These are phyloP conservation scores for Catagonus wagneri DNA, from an alignment of 2,113 vertebrate species.

Conservation along the genomic window DNA sequence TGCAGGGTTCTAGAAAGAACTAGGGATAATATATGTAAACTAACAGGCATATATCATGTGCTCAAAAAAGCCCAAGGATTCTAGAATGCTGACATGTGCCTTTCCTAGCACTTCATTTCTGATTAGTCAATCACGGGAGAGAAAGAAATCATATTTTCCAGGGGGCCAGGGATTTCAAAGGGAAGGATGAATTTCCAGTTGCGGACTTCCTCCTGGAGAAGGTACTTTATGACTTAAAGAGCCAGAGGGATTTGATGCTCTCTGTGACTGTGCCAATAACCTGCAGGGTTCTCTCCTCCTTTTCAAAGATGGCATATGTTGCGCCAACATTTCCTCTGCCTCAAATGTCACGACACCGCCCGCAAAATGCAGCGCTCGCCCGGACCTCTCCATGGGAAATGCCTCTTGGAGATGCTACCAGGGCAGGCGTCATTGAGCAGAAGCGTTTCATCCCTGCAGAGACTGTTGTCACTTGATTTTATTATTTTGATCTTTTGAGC, in stretches of 20 bases:
- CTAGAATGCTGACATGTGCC: neutral
- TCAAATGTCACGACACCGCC: neutral
- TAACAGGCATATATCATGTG: neutral
- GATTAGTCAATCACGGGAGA: neutral
- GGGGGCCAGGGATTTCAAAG: neutral
- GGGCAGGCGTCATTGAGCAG: conserved; percentile 22
- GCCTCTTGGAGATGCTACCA: neutral
- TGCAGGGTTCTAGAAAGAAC: neutral
- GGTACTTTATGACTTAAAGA: neutral
- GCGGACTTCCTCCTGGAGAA: neutral
- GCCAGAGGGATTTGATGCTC: neutral
- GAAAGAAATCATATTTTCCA: neutral
- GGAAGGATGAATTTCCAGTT: neutral
- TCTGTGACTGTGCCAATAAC: accelerated
- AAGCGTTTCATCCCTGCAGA: neutral
- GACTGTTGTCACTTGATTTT: conserved; percentile 23
- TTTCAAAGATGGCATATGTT: neutral
- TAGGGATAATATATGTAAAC: neutral
- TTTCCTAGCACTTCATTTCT: neutral
- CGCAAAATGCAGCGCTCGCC: neutral
- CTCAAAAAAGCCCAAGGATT: neutral
- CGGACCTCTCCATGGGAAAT: neutral
- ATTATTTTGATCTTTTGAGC: conserved; percentile 12
- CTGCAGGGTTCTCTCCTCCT: neutral
- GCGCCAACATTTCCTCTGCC: neutral